Conservation (phyloP, 1,140 invertebrate genomes). For the Centruroides sculpturatus region DNA sequence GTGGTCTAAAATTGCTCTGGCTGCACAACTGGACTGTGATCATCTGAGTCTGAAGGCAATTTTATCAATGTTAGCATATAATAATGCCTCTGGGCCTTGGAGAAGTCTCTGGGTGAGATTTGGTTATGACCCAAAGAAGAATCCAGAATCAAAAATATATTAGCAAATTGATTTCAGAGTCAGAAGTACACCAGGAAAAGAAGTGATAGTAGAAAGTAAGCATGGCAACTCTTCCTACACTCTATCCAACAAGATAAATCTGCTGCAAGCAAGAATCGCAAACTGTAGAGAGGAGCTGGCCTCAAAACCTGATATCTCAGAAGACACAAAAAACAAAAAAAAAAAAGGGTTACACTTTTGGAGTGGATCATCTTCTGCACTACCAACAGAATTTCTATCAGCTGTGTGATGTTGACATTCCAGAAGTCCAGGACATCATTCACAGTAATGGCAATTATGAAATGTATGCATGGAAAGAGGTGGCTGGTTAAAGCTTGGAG, state of each 20-base stretch:
- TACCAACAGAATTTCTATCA: constrained; percentile 31
- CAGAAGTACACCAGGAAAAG: constrained; percentile 1
- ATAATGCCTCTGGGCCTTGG: constrained; percentile 70
- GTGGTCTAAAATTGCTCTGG: constrained; percentile 63
- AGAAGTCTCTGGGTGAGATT: constrained; percentile 28
- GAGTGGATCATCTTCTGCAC: constrained; percentile 12
- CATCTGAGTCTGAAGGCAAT: constrained; percentile 54
- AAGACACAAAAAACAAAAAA: not conserved
- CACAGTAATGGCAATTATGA: constrained; percentile 18
- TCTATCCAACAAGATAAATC: constrained; percentile 8
- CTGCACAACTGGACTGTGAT: constrained; percentile 38
- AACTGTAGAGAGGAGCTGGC: constrained; percentile 4
- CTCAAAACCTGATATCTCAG: not conserved
- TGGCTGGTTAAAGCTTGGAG: constrained; percentile 20
- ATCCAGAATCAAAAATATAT: constrained; percentile 29
- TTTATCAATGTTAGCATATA: constrained; percentile 64
- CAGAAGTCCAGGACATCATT: constrained; percentile 69
- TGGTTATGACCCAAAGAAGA: constrained; percentile 30
- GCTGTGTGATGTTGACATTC: constrained; percentile 69
- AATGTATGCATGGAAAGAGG: constrained; percentile 19
- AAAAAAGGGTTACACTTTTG: not conserved
- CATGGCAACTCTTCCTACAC: not conserved
- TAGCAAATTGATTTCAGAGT: constrained; percentile 31
- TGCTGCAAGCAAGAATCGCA: not conserved
- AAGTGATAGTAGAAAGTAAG: not conserved